A percentile compares a stretch with the other conserved stretches of the same genome.
phyloP scores from a whole-genome alignment of 2,797 vertebrate genomes.

The Channa striata region DNA sequence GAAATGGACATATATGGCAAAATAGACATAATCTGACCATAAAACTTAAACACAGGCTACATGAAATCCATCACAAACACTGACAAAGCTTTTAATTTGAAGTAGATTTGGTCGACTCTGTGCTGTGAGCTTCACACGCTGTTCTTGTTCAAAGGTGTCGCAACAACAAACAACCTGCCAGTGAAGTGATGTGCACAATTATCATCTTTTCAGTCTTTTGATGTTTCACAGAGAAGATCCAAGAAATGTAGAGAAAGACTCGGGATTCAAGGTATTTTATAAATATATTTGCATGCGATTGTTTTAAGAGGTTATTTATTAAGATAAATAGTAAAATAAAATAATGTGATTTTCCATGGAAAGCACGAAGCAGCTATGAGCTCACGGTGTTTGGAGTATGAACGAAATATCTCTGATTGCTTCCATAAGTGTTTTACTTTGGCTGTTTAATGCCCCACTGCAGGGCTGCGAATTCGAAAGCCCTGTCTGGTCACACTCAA shows the following conservation, averaged over 20 bases:
- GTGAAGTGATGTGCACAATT: neutral
- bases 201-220: neutral
- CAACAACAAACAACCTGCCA: neutral
- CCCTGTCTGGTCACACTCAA: constrained; percentile 34
- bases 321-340: no score
- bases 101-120: neutral
- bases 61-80: neutral
- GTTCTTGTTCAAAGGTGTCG: neutral
- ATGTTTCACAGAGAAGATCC: neutral
- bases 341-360: neutral
- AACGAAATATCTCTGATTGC: constrained; percentile 1
- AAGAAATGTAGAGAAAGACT: neutral
- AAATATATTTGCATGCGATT: neutral
- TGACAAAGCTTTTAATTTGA: neutral
- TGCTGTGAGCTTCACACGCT: neutral
- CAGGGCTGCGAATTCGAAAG: constrained; percentile 19
- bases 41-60: neutral
- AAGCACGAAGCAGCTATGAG: neutral
- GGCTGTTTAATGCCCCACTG: constrained; percentile 28
- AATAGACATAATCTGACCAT: neutral
- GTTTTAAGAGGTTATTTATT: neutral
- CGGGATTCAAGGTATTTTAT: neutral
- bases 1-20: neutral
- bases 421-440: constrained; percentile 12
- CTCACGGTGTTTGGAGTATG: no score